Conservation (phyloP, 1,140 invertebrate genomes). For the Episyrphus balteatus region DNA sequence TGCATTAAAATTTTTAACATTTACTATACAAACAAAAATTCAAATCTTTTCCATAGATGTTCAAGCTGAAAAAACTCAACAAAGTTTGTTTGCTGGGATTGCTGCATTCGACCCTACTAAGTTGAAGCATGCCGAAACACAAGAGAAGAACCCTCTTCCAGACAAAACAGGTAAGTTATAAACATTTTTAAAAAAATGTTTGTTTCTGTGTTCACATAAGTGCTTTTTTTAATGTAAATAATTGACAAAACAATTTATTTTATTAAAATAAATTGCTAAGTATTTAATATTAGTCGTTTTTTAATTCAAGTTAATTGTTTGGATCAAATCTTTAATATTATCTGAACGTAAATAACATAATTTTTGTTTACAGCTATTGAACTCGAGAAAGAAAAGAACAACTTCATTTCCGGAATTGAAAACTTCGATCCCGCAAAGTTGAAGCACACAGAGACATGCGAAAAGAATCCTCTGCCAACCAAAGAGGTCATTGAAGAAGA, state of each 20-base stretch:
- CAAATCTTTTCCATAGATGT: constrained; percentile 52
- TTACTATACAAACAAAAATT: too few relatives aligned
- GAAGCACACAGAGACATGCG: constrained; percentile 80
- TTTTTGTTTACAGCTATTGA: constrained; percentile 58
- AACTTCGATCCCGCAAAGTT: constrained; percentile 74
- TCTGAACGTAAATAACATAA: constrained; percentile 9
- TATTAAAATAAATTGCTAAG: not conserved
- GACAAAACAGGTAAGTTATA: constrained; percentile 79
- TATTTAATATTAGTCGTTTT: not conserved
- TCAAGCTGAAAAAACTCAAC: constrained; percentile 73
- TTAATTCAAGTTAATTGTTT: not conserved
- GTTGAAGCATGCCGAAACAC: constrained; percentile 84
- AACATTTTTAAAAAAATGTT: too few relatives aligned
- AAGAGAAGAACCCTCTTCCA: constrained; percentile 87
- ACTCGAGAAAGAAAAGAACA: constrained; percentile 75
- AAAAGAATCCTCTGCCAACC: constrained; percentile 81
- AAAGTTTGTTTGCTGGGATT: constrained; percentile 73
- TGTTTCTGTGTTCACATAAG: too few relatives aligned
- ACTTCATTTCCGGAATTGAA: constrained; percentile 77
- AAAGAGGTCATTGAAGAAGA: constrained; percentile 67
- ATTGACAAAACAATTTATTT: not conserved
- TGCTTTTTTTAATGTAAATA: not conserved
- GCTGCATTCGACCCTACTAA: constrained; percentile 69
- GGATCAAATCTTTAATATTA: constrained; percentile 1
- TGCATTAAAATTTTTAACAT: too few relatives aligned